Evolutionary conservation across 2,888 invertebrate species (phyloP), one percentile per base, ranked within the genome.

Genomic region (Drosophila borealis): DNA sequence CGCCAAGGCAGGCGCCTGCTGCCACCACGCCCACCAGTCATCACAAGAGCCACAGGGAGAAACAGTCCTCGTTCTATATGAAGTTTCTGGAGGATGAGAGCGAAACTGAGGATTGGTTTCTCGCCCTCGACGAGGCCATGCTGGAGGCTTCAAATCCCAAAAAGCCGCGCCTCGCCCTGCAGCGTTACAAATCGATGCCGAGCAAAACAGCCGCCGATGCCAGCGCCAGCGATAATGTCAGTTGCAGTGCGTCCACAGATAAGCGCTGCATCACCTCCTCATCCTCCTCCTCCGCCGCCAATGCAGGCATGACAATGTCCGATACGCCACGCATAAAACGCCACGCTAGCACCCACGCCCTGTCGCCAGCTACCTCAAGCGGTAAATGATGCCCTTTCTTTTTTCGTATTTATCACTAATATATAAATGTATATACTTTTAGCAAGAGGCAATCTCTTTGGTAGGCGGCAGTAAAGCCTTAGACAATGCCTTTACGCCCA

Each of bases 151-250:
- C 82, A 2, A 74, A 86, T 50, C 60, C 83, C 34, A 91, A 90
- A 25, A 89, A 90, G 60, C 72, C 87, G 2, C 89, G 91, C 3
- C 88, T 68, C 13, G 82, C 90, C 2, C 62, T 91, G 42, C 92
- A 90, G 51, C 85, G 91, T 2, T 91, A 90, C 66, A 90, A 92
- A 44, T 91, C 91, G 0, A 89, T 91, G 91, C 91, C 91, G 1
- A 80, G 77, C 1, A 87, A 88, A 4, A 79, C 84, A 0, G 57
- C 25, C 3, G 65, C 37, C 19, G 63, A 66, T 39, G 65, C 34
- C 6, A 10, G 21, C 6, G 29, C 36, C 10, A 36, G n/a, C 45
- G 19, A 51, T 17, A 51, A 10, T 21, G 64, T 53, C 13, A 62
- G 42, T 17, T 45, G 42, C 13, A 48, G 41, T 34, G 36, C 33